phyloP scores from a whole-genome alignment of 2,888 invertebrate species.

The Cosmopolites sordidus region DNA sequence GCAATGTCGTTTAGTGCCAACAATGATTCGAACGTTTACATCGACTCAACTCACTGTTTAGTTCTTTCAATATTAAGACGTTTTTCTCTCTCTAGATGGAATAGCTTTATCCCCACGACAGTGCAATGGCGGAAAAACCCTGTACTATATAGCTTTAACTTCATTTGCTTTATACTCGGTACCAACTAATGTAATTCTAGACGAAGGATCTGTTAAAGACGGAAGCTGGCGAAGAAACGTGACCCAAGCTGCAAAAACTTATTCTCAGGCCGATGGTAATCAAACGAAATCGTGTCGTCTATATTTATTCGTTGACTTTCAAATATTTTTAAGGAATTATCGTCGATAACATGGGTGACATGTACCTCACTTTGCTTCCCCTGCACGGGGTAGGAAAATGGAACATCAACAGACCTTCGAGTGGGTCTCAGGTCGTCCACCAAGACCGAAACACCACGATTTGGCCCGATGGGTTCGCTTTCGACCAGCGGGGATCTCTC shows the following conservation, averaged over 20 bases:
- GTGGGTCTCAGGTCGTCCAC: conserved; percentile 48
- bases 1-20: too few species aligned
- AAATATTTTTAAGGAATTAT: conserved; percentile 49
- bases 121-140: conserved; percentile 28
- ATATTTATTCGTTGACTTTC: not conserved
- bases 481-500: conserved; percentile 60
- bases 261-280: conserved; percentile 62
- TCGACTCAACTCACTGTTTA: too few species aligned
- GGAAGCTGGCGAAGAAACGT: conserved; percentile 37
- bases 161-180: conserved; percentile 55
- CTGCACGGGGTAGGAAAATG: conserved; percentile 66
- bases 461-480: conserved; percentile 67
- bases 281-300: too few species aligned
- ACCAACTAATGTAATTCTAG: conserved; percentile 57
- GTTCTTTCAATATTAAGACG: too few species aligned
- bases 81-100: conserved; percentile 62
- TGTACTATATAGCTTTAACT: conserved; percentile 39
- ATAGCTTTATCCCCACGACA: conserved; percentile 61
- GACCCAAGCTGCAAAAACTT: conserved; percentile 49
- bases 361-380: conserved; percentile 65
- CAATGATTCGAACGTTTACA: too few species aligned
- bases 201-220: conserved; percentile 48
- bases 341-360: conserved; percentile 62
- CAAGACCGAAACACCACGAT: conserved; percentile 61
- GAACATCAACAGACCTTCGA: conserved; percentile 58